These are phyloP conservation scores for Limnephilus auricula DNA, from an alignment of 2,888 invertebrate species.

Conservation along the genomic window DNA sequence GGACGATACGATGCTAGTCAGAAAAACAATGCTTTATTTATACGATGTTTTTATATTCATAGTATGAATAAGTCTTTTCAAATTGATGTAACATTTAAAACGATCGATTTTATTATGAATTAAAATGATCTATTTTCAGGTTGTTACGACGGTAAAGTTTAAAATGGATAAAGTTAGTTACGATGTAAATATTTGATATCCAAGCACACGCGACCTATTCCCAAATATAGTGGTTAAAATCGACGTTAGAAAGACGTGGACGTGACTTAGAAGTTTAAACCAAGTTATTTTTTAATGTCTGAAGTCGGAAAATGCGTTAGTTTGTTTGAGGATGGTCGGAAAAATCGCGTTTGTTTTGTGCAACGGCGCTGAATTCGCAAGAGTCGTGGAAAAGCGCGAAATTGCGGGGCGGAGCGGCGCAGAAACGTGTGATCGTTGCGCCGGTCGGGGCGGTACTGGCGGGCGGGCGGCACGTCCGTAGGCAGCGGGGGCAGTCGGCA, in stretches of 20 bases:
- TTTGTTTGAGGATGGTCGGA: conserved; percentile 61
- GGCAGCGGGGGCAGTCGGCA: conserved; percentile 11
- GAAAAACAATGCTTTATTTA: conserved; percentile 5
- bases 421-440: not conserved
- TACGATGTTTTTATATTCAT: not conserved
- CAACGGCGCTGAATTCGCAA: conserved; percentile 76
- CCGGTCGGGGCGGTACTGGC: conserved; percentile 56
- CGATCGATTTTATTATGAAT: not conserved
- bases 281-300: not conserved
- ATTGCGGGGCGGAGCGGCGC: conserved; percentile 29
- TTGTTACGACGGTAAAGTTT: not conserved
- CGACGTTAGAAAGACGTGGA: not conserved
- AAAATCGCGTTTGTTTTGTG: conserved; percentile 76
- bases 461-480: conserved; percentile 7
- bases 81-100: not conserved
- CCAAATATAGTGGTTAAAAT: not conserved
- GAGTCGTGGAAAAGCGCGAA: conserved; percentile 40
- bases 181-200: conserved; percentile 17
- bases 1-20: not conserved
- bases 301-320: conserved; percentile 71
- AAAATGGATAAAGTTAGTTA: not conserved
- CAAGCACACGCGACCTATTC: conserved; percentile 21
- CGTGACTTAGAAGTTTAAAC: not conserved
- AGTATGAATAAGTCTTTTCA: not conserved
- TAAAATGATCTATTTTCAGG: not conserved